Base-by-base conservation (phyloP, 2,113 vertebrate genomes). In the Chaetodon auriga region DNA sequence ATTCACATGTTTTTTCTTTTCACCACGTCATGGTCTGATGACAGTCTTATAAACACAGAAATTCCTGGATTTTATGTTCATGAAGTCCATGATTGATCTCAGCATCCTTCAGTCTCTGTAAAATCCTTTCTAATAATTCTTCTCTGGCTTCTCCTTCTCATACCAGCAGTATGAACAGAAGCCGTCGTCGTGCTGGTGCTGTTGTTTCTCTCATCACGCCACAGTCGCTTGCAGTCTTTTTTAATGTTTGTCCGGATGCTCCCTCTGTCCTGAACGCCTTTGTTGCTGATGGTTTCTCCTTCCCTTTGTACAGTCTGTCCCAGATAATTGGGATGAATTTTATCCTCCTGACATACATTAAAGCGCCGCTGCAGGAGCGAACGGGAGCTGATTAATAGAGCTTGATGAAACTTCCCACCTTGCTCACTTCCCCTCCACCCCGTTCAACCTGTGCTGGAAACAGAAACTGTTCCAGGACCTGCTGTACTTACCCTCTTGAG, bases 331-430 rank as follows among this genome's bases (percentile, higher is more conserved):
- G 41, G 82, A 58, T 69, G 43, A 74, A 64, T 87, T 82, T 83
- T 21, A 69, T 79, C 86, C 92, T 81, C 77, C 68, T 68, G 63
- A 77, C 75, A n/a, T 79, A 38, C 68, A 72, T 86, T 80, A 86
- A 79, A 82, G 69, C 88, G 58, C 62, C 74, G 41, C 21, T 60
- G 76, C 65, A 51, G 7, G 64, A 63, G 61, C 65, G 70, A 71
- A 60, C 58, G 48, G 60, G 1, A 58, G 55, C 62, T 87, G 84
- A 87, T 90, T 83, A 84, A 90, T 81, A 61, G 63, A 57, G 57
- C 35, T 53, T 30, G 19, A 68, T 82, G 58, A 70, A 85, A 70
- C 72, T 51, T 45, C 6, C 13, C 43, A 18, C 14, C 7, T 8
- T 41, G 38, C 30, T 2, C 30, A 30, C 30, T 43, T 25, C 61